Percentiles rank a stretch among this genome's conserved stretches.
Evolutionary conservation across 2,888 invertebrate genomes (phyloP).

Genomic region (Tenthredo scrophulariae): DNA sequence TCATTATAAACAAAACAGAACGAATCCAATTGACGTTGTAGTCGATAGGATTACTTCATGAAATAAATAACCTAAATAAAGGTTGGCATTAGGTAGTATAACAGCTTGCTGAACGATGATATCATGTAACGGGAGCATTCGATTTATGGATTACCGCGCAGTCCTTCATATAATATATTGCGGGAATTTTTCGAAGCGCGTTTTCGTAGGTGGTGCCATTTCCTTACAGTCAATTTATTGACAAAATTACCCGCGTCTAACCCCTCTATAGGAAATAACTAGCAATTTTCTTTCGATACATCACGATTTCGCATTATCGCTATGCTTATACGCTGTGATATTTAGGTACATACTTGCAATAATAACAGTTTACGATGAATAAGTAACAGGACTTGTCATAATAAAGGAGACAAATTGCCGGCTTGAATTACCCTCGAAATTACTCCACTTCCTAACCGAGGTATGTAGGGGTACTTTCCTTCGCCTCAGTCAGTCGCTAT

Average conservation of each 20-base stretch:
- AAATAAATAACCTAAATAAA: neutral
- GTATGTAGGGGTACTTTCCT: neutral
- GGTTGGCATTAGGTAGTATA: neutral
- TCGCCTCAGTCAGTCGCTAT: neutral
- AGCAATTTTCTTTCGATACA: neutral
- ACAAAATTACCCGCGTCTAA: neutral
- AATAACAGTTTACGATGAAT: conserved; percentile 27
- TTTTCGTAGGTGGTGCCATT: neutral
- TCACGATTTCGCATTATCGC: neutral
- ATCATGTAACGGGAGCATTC: neutral
- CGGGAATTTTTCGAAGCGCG: neutral
- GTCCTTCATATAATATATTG: neutral
- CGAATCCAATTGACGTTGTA: neutral
- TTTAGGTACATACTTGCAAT: neutral
- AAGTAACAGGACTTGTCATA: conserved; percentile 10
- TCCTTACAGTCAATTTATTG: neutral
- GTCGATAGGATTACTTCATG: neutral
- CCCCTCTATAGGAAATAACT: neutral
- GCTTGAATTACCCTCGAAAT: conserved; percentile 7
- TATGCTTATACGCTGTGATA: neutral
- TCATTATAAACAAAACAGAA: neutral
- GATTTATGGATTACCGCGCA: conserved; percentile 28
- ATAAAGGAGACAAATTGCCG: conserved; percentile 14
- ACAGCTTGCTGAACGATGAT: neutral
- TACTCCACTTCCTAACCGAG: conserved; percentile 21